Base-by-base conservation (phyloP, 2,888 invertebrate species). In the Tuberolachnus salignus region DNA sequence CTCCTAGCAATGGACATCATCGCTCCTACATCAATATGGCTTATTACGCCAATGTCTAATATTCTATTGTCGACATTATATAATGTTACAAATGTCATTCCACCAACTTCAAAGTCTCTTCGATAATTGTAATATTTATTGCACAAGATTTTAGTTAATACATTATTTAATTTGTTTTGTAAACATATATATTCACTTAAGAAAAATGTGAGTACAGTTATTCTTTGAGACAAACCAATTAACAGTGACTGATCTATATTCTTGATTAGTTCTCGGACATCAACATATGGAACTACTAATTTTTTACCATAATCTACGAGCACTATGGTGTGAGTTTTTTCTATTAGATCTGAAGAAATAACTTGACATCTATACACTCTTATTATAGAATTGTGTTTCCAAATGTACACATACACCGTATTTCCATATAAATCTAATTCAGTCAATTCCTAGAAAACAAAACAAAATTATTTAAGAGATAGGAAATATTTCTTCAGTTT, bases 341-440 rank as follows among this genome's bases (percentile, higher is more conserved):
- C 16, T 42, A 26, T 16, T 49, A 78, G 23, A 78, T 78, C 78
- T 61, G 78, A 42, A 21, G 11, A 1, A n/a, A 78, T 11, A 19
- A 78, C 46, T 46, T 61, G 66, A 59, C 78, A 78, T 59, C 78
- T 78, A 59, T 69, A 78, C 1, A 78, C 59, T 69, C 67, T 69
- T 16, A 26, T 11, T 51, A 69, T 51, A 69, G 0, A 16, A 21
- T n/a, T 34, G 34, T 8, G 11, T 51, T 78, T 34, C 19, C 69
- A 78, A 78, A 69, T 13, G 23, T 78, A 69, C 16, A 78, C 1
- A n/a, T 78, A 78, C 19, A 67, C 9, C 3, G 69, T 59, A 42
- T 69, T 69, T 61, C 69, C 51, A 69, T n/a, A 61, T 19, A 78
- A 59, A 16, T 78, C 78, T 16, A 78, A 59, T 59, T 57, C 51